Conservation (phyloP, 2,797 vertebrate genomes). For the Microchirus variegatus region DNA sequence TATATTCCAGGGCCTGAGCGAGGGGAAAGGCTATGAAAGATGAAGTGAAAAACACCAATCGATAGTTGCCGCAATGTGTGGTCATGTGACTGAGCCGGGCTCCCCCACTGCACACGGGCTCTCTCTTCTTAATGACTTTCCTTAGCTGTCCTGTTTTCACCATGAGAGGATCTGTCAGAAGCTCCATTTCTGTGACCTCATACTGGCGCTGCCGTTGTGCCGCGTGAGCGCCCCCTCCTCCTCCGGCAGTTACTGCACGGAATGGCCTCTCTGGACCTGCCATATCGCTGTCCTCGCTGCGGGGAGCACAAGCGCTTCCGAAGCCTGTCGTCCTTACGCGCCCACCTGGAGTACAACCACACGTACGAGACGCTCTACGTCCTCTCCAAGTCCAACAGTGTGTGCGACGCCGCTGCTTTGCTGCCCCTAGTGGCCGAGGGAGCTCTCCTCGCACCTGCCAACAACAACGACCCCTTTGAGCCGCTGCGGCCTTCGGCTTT, state of each 20-base stretch:
- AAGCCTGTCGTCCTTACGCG: constrained; percentile 95
- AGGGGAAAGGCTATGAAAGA: constrained; percentile 26
- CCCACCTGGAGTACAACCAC: constrained; percentile 99
- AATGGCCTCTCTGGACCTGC: constrained; percentile 99
- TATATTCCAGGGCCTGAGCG: constrained; percentile 54
- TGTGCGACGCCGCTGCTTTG: constrained; percentile 92
- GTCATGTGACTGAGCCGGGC: constrained; percentile 50
- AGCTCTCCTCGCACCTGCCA: constrained; percentile 83
- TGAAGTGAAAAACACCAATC: constrained; percentile 34
- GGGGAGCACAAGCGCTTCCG: constrained; percentile 99
- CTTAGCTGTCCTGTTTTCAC: constrained; percentile 42
- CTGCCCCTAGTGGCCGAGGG: constrained; percentile 89
- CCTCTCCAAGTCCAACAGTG: constrained; percentile 97
- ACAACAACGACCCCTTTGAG: constrained; percentile 88
- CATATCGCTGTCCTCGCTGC: constrained; percentile 97
- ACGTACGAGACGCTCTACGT: constrained; percentile 99
- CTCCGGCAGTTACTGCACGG: constrained; percentile 75
- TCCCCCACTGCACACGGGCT: constrained; percentile 31
- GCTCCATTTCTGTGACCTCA: constrained; percentile 58
- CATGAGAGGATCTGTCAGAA: constrained; percentile 74
- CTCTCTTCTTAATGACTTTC: constrained; percentile 19
- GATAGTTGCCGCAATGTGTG: constrained; percentile 56
- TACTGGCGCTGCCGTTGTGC: constrained; percentile 67
- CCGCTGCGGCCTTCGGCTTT: constrained; percentile 85
- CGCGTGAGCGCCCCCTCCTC: constrained; percentile 73